A percentile compares a stretch with the other conserved stretches of the same genome.
Evolutionary conservation across 2,888 invertebrate genomes (phyloP).

Genomic region (Phalera bucephala): DNA sequence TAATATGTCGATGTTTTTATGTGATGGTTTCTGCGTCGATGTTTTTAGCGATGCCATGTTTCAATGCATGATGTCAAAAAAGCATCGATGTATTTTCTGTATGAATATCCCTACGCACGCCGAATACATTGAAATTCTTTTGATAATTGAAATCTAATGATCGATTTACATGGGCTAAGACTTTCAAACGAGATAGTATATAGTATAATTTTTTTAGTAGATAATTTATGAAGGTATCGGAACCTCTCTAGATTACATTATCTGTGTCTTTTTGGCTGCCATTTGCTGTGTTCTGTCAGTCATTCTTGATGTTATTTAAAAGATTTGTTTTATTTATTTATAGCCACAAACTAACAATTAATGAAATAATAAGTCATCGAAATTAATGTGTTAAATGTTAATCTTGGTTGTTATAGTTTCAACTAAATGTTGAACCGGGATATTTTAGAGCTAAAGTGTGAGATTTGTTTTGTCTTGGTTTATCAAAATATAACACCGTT

Average conservation of each 20-base stretch:
- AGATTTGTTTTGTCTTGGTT: slow-evolving; percentile 41
- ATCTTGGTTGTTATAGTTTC: slow-evolving; percentile 26
- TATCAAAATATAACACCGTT: slow-evolving; percentile 23
- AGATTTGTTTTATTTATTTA: slow-evolving; percentile 40
- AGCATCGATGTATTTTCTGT: no score
- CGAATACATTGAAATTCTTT: no score
- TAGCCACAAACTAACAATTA: slow-evolving; percentile 20
- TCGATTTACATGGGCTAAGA: no score
- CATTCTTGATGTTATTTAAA: slow-evolving; percentile 74
- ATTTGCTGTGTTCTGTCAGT: slow-evolving; percentile 77
- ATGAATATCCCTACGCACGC: no score
- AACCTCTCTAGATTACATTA: slow-evolving; percentile 11
- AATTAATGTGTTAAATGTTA: slow-evolving; percentile 32
- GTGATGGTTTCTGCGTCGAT: no score
- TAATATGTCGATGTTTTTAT: no score
- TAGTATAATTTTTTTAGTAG: no score
- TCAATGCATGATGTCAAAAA: no score
- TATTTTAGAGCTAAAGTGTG: slow-evolving; percentile 52
- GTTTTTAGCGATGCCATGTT: no score
- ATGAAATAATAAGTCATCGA: slow-evolving; percentile 30
- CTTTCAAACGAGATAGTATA: no score
- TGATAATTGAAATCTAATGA: no score
- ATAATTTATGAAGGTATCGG: no score
- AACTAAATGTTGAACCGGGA: slow-evolving; percentile 43
- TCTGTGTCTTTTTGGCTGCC: slow-evolving; percentile 51